These are phyloP conservation scores for Prunella strophiata DNA, from an alignment of 2,797 vertebrate genomes.

Conservation along the genomic window DNA sequence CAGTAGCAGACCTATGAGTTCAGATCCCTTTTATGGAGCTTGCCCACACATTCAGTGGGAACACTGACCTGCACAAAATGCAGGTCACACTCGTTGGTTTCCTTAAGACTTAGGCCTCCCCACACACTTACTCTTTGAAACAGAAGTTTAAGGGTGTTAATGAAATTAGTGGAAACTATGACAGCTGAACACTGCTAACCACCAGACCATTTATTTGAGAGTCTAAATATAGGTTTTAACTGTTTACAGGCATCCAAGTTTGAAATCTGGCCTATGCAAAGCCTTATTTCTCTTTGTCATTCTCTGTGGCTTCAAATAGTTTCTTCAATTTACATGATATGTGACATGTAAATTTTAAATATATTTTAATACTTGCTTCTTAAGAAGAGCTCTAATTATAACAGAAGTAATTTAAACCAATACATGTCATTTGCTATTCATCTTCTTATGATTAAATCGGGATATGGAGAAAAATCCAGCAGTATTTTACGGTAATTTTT, in stretches of 20 bases:
- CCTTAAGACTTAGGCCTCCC: neutral
- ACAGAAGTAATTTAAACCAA: neutral
- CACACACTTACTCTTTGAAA: neutral
- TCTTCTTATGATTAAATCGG: neutral
- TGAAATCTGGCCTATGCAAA: neutral
- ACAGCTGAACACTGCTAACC: neutral
- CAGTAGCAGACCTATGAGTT: neutral
- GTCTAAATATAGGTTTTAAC: conserved; percentile 19
- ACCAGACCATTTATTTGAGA: neutral
- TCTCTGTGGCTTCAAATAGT: neutral
- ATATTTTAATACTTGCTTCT: neutral
- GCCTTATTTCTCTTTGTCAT: neutral
- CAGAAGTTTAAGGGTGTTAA: neutral
- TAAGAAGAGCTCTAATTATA: neutral
- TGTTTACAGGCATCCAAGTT: neutral
- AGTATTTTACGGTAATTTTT: neutral
- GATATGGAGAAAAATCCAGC: neutral
- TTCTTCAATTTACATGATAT: neutral
- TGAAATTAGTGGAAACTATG: neutral
- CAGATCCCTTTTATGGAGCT: neutral
- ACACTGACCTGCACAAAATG: neutral
- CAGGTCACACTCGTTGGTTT: neutral
- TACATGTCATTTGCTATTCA: neutral
- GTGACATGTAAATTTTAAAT: neutral
- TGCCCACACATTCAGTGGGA: neutral